Conservation (phyloP, 1,140 invertebrate species). For the Callitettix versicolor region DNA sequence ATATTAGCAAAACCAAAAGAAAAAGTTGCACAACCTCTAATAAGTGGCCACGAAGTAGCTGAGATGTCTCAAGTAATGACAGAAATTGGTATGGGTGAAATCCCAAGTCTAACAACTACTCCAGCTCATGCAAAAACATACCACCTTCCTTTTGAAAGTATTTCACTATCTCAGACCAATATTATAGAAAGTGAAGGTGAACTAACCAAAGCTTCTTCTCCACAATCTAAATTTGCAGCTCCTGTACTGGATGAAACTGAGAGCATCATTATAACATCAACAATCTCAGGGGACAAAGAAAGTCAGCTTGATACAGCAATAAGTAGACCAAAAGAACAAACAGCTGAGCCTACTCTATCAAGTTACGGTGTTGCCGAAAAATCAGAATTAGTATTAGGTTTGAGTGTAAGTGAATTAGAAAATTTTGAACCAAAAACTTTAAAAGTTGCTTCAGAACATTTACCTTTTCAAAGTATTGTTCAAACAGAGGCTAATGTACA, state of each 20-base stretch:
- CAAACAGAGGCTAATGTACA: constrained; percentile 37
- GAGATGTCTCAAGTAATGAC: constrained; percentile 26
- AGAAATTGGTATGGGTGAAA: constrained; percentile 23
- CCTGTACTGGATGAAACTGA: constrained; percentile 37
- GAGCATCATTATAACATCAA: constrained; percentile 36
- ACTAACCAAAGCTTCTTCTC: constrained; percentile 32
- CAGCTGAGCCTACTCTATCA: constrained; percentile 28
- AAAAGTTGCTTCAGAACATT: constrained; percentile 25
- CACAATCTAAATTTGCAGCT: constrained; percentile 33
- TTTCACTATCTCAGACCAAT: constrained; percentile 24
- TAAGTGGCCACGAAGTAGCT: constrained; percentile 28
- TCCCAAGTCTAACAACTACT: constrained; percentile 21
- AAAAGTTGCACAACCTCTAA: constrained; percentile 23
- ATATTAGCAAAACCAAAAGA: constrained; percentile 18
- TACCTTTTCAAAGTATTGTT: constrained; percentile 40
- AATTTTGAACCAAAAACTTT: constrained; percentile 15
- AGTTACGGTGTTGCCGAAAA: constrained; percentile 30
- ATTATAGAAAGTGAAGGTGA: constrained; percentile 40
- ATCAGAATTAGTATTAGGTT: constrained; percentile 24
- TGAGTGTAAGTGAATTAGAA: constrained; percentile 22
- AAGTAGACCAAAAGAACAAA: constrained; percentile 25
- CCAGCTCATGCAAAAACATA: constrained; percentile 22
- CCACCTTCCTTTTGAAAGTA: constrained; percentile 28
- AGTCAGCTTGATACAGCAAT: constrained; percentile 9
- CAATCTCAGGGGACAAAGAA: constrained; percentile 41